Evolutionary conservation across 2,797 vertebrate genomes (phyloP).

Genomic region (Spinus olivaceus): DNA sequence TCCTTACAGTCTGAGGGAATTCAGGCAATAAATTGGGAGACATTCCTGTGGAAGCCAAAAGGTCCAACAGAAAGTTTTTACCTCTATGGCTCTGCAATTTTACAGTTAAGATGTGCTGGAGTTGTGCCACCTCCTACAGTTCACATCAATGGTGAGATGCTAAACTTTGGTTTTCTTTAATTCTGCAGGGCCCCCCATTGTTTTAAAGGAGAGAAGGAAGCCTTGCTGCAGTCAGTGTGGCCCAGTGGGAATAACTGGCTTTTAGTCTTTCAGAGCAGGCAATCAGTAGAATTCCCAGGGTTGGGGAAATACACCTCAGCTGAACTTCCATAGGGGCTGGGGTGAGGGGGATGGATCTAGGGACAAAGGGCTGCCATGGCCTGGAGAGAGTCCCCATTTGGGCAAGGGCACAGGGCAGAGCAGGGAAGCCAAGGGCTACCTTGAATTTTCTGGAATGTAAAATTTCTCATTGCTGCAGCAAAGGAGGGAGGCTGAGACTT

Average conservation of each 20-base stretch:
- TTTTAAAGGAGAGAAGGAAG: background rate
- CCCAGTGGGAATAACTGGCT: background rate
- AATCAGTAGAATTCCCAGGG: background rate
- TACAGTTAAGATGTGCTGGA: background rate
- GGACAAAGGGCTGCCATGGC: background rate
- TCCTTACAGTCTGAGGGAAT: accelerated
- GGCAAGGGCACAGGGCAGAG: background rate
- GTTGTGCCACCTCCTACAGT: background rate
- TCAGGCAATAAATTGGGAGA: background rate
- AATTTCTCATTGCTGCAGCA: background rate
- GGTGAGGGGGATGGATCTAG: background rate
- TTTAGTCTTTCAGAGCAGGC: background rate
- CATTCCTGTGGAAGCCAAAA: background rate
- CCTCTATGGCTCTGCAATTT: background rate
- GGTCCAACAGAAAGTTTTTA: accelerated
- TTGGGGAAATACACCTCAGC: background rate
- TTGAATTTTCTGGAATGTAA: background rate
- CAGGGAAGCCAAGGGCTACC: background rate
- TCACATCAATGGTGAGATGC: background rate
- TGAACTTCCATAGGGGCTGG: no score
- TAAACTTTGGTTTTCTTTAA: background rate
- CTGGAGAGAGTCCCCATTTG: background rate
- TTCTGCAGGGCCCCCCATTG: background rate
- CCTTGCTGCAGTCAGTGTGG: background rate
- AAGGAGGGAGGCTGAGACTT: background rate